Percentiles rank a stretch among this genome's conserved stretches.
These are phyloP conservation scores for Daboia siamensis DNA, from an alignment of 2,113 vertebrate species.

Conservation along the genomic window DNA sequence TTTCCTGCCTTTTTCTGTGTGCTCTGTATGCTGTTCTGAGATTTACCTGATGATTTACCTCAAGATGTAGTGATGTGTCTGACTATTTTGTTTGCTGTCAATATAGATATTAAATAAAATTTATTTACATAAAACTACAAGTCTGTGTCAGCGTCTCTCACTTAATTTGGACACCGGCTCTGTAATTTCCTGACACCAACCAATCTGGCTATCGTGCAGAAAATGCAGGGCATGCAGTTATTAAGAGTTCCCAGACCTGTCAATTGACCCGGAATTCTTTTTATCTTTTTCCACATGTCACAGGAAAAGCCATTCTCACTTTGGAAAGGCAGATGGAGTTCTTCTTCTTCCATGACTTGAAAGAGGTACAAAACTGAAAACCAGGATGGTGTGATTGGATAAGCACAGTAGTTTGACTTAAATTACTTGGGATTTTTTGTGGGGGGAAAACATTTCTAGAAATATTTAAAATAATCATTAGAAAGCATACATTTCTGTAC, in stretches of 20 bases:
- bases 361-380: background rate
- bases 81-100: background rate
- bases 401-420: background rate
- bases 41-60: background rate
- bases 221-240: background rate
- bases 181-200: background rate
- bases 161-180: background rate
- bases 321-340: background rate
- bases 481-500: no score
- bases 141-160: background rate
- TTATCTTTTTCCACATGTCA: background rate
- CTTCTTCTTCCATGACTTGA: background rate
- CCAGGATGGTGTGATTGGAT: background rate
- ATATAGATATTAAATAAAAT: background rate
- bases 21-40: background rate
- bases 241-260: background rate
- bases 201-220: background rate
- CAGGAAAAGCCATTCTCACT: background rate
- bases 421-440: no score
- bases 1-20: background rate
- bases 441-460: no score
- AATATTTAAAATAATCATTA: no score
- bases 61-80: background rate
- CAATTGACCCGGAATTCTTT: background rate
- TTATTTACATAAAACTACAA: background rate